Percentiles rank a stretch among this genome's conserved stretches.
phyloP scores from a whole-genome alignment of 2,113 vertebrate genomes.

The Perca fluviatilis region DNA sequence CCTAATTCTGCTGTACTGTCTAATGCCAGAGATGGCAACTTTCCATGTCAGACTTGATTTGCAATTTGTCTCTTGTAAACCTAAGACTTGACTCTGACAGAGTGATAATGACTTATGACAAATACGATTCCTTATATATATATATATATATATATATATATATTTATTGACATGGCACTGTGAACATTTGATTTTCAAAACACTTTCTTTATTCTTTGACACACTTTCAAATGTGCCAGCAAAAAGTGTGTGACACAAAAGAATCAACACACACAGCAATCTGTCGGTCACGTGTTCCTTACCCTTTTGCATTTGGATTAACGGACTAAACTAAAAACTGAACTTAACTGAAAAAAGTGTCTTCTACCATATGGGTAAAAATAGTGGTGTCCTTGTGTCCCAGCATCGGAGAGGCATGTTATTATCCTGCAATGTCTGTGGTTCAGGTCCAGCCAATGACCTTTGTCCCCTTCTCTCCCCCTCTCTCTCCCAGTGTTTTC shows the following conservation, averaged over 20 bases:
- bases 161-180: background rate
- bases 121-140: background rate
- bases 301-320: background rate
- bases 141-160: too few relatives aligned
- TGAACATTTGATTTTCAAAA: constrained; percentile 1
- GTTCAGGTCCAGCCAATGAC: background rate
- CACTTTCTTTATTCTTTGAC: constrained; percentile 9
- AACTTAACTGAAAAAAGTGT: background rate
- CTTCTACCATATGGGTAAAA: constrained; percentile 16
- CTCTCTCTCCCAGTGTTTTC: background rate
- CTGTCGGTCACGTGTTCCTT: background rate
- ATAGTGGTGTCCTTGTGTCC: constrained; percentile 6
- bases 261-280: background rate
- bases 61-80: background rate
- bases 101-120: background rate
- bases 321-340: background rate
- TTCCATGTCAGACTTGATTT: constrained; percentile 3
- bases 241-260: constrained; percentile 4
- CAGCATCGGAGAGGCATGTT: background rate
- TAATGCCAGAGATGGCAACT: constrained; percentile 2
- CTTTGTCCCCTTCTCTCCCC: background rate
- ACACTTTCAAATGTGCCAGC: background rate
- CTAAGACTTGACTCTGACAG: background rate
- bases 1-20: background rate
- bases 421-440: background rate